Percentiles rank a stretch among this genome's conserved stretches.
Conservation (phyloP, 2,113 vertebrate genomes). For the Tachycineta bicolor region DNA sequence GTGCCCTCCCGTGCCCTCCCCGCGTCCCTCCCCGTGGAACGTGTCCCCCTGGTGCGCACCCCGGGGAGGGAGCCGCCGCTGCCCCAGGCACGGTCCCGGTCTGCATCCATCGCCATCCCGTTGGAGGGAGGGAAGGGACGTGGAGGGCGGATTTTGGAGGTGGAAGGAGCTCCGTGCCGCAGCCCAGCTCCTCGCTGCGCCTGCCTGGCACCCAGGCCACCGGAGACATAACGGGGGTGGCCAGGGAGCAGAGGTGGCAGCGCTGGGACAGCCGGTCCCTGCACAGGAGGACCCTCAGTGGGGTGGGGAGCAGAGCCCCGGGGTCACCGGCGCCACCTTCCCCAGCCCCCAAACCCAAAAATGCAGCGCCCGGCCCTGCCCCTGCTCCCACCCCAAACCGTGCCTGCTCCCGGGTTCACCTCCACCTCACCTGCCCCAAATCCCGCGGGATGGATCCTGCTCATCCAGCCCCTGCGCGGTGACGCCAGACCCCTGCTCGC, state of each 20-base stretch:
- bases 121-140: not conserved
- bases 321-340: accelerated
- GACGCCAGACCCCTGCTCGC: not conserved
- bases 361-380: not conserved
- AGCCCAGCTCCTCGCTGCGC: not conserved
- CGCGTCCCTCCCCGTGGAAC: not conserved
- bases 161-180: not conserved
- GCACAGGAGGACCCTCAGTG: accelerated
- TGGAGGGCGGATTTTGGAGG: not conserved
- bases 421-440: accelerated
- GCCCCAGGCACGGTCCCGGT: not conserved
- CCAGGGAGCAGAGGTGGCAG: not conserved
- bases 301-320: not conserved
- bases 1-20: accelerated
- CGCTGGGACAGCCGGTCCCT: accelerated
- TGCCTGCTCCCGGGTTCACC: accelerated
- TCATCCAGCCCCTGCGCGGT: accelerated
- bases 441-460: not conserved
- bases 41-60: not conserved
- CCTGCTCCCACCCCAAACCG: not conserved
- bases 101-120: not conserved
- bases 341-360: not conserved
- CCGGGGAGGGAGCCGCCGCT: accelerated
- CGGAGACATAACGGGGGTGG: accelerated
- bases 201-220: accelerated